These are phyloP conservation scores for Aphaenogaster floridana DNA, from an alignment of 1,140 invertebrate species.

Conservation along the genomic window DNA sequence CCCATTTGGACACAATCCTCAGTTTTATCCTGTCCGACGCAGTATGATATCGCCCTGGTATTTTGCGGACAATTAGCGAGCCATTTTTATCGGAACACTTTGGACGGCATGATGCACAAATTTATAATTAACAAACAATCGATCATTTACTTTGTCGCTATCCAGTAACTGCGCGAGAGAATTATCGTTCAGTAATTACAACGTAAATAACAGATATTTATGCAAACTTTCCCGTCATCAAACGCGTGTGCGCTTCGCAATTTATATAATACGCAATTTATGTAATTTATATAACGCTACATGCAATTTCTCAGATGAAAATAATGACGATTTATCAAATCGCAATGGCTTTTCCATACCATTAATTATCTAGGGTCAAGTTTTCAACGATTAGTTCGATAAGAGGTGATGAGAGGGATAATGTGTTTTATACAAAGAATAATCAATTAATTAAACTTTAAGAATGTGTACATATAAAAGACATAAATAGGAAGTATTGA, in stretches of 20 bases:
- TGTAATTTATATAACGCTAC: slow-evolving; percentile 32
- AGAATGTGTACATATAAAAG: not conserved
- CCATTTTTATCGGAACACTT: slow-evolving; percentile 38
- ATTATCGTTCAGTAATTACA: slow-evolving; percentile 53
- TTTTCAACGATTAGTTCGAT: not conserved
- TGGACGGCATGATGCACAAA: slow-evolving; percentile 27
- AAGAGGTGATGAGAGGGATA: not conserved
- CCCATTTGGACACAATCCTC: slow-evolving; percentile 46
- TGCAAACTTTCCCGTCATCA: slow-evolving; percentile 38
- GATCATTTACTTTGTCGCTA: slow-evolving; percentile 53
- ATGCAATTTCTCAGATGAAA: slow-evolving; percentile 35
- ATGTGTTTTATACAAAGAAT: too few species aligned
- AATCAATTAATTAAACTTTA: slow-evolving; percentile 13
- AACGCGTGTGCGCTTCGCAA: slow-evolving; percentile 17
- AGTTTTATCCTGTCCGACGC: slow-evolving; percentile 27
- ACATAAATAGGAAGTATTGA: not conserved
- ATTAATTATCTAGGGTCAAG: slow-evolving; percentile 22
- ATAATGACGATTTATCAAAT: slow-evolving; percentile 37
- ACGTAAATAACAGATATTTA: slow-evolving; percentile 58
- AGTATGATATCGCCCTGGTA: slow-evolving; percentile 14
- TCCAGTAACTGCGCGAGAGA: slow-evolving; percentile 30
- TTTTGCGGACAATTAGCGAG: slow-evolving; percentile 45
- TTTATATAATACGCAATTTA: slow-evolving; percentile 54
- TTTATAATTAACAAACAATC: slow-evolving; percentile 59
- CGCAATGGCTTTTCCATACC: not conserved